Base-by-base conservation (phyloP, 92 coral and sea anemone species). In the Meandrina meandrites region DNA sequence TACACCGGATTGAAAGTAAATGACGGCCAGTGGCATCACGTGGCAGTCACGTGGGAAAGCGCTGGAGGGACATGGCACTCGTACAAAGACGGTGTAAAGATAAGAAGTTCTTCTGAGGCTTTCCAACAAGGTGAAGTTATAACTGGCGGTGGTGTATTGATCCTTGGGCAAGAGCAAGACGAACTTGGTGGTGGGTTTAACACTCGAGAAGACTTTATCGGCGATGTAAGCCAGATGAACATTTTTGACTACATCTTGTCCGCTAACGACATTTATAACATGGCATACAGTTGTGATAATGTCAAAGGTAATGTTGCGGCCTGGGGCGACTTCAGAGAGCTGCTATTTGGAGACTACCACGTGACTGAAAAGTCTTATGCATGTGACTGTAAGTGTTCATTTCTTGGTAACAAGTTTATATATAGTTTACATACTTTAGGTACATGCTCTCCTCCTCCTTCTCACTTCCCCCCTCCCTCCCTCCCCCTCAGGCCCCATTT, bases 21-120 rank as follows among this genome's bases (percentile, higher is more conserved):
- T 68, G 98, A 93, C 56, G 98, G 98, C 0, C 77, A 79, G 32
- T 94, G 98, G 98, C 98, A 94, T 80, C 98, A 94, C 85, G 86
- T 94, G 79, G 98, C 94, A 22, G 92, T 94, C 86, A 93, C 96
- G 57, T 94, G 98, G 98, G 94, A 93, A 40, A 93, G 91, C 66
- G 79, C 81, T 34, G 51, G 64, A 60, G 95, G 94, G 58, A 78
- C 91, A n/a, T 94, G 98, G 94, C 64, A 73, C 32, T 87, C 93
- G 10, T 94, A 93, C 76, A 74, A 89, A 30, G 96, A 94, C 27
- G 95, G 98, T 14, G 71, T 89, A 2, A 57, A 79, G 19, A 81
- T 66, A 6, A 77, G 32, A 32, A 62, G 81, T 11, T 89, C 89
- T 9, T 34, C 92, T 17, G 78, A 48, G 24, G 68, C 98, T 12